Evolutionary conservation across 1,140 invertebrate species (phyloP), one percentile per base, ranked within the genome.

Genomic region (Hypothenemus hampei): DNA sequence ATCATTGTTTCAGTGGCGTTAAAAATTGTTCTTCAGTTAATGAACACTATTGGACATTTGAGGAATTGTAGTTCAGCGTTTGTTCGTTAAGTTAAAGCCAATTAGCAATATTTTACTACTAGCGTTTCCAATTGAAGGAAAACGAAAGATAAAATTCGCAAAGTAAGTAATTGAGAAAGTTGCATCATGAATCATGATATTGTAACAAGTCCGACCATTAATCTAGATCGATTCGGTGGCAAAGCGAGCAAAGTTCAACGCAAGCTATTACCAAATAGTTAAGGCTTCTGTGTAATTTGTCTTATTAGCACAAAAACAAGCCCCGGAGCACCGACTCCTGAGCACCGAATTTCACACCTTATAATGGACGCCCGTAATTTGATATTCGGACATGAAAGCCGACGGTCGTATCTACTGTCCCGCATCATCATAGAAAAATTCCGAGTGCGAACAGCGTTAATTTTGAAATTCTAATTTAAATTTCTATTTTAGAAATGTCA

Each of bases 171-270:
- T 39, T 24, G 36, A 31, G 21, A 39, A 49, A 49, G 47, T 49
- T 39, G 22, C 37, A 37, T 22, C 33, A 49, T 49, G 47, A 49
- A 39, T 49, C 47, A 49, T 49, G 33, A 49, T 49, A 49, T 49
- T 49, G 19, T 39, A 22, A 24, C 33, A 49, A 23, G 36, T 7
- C 45, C 47, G 15, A 37, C 20, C 19, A 49, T 39, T 49, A 49
- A 49, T 49, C 47, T 24, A 37, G 33, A 49, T 49, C 36, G 47
- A 49, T 49, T 49, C 18, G 19, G 10, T 7, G 18, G 19, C 36
- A n/a, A 39, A 16, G 33, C 47, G 31, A 26, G 47, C 35, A 39
- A 49, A 49, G 47, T 49, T 49, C 47, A 49, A 39, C 20, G 36
- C 29, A 49, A 23, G 23, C 47, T 49, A 49, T 39, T 49, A 39